Conservation (phyloP, 2,888 invertebrate genomes). For the Drosophila nr. perissopoda region DNA sequence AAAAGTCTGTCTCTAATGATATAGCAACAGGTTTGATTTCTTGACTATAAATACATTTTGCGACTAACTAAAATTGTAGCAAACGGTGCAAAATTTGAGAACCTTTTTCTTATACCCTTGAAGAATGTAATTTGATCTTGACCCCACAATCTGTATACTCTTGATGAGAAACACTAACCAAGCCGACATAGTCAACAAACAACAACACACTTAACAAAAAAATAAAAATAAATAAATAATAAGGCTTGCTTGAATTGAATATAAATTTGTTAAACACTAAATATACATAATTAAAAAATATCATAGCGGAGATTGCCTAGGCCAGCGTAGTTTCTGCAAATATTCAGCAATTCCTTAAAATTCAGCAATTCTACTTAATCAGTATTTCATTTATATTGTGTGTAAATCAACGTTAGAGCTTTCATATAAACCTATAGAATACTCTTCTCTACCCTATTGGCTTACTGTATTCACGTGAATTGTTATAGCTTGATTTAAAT, state of each 20-base stretch:
- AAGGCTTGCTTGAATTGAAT: neutral
- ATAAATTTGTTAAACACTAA: neutral
- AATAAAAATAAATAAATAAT: neutral
- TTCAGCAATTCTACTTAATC: neutral
- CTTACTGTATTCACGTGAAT: no score
- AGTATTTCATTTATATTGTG: neutral
- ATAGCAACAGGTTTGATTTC: constrained; percentile 16
- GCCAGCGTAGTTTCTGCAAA: no score
- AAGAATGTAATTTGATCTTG: neutral
- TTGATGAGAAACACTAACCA: no score
- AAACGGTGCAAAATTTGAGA: neutral
- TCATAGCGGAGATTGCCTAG: neutral
- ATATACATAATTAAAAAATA: neutral
- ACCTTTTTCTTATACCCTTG: no score
- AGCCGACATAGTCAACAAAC: neutral
- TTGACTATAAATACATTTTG: neutral
- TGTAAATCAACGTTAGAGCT: neutral
- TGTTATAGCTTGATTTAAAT: no score
- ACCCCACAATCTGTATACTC: neutral
- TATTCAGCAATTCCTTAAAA: neutral
- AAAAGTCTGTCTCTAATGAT: neutral
- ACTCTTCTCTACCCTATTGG: neutral
- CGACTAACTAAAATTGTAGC: neutral
- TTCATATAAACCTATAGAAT: no score
- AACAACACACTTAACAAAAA: neutral